phyloP scores from a whole-genome alignment of 1,140 invertebrate species.

The Diprion similis region DNA sequence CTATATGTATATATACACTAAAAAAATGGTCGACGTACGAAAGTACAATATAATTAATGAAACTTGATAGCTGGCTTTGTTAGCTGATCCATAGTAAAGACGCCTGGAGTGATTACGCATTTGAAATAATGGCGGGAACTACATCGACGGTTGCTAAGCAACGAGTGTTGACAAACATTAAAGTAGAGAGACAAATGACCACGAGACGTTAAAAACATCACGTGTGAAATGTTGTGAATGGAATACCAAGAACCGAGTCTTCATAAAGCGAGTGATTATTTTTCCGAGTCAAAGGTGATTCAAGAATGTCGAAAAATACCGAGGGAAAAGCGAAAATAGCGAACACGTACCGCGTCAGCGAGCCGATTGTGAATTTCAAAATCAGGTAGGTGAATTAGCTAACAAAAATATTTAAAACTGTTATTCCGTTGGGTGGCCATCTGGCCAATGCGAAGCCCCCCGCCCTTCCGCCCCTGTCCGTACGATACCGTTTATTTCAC shows the following conservation, averaged over 20 bases:
- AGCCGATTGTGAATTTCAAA: constrained; percentile 61
- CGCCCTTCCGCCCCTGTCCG: no score
- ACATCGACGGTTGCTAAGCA: no score
- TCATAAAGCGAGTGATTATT: not conserved
- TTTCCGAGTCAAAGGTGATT: not conserved
- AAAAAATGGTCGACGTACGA: no score
- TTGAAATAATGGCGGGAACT: no score
- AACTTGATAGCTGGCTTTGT: no score
- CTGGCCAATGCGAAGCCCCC: constrained; percentile 11
- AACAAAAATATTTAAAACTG: not conserved
- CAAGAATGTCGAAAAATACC: constrained; percentile 24
- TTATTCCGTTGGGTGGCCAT: constrained; percentile 8
- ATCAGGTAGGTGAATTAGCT: constrained; percentile 48
- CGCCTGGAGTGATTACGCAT: no score
- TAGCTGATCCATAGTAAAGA: no score
- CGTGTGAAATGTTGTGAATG: not conserved
- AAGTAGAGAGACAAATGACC: not conserved
- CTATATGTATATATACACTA: no score
- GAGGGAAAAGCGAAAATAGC: constrained; percentile 50
- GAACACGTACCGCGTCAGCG: constrained; percentile 57
- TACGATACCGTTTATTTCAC: constrained; percentile 1
- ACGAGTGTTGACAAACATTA: not conserved
- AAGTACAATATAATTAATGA: no score
- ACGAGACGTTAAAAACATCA: constrained; percentile 2
- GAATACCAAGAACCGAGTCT: not conserved